These are phyloP conservation scores for Drosophila sp. DNA, from an alignment of 1,140 invertebrate species.

Conservation along the genomic window DNA sequence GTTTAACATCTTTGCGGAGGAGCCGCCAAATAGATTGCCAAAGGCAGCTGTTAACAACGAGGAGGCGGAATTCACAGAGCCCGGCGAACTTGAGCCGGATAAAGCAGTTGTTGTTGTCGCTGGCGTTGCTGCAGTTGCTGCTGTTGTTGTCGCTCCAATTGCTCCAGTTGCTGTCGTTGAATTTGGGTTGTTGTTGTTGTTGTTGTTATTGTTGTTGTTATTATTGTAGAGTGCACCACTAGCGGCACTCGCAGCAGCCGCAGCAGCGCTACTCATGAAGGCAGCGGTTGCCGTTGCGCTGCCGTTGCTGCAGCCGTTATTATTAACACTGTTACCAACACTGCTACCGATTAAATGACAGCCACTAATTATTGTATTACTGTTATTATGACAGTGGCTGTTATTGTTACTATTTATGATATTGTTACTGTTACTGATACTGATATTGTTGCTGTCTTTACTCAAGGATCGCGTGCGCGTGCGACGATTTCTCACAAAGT, in stretches of 20 bases:
- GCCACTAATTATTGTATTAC: slow-evolving; percentile 36
- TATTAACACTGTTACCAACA: slow-evolving; percentile 52
- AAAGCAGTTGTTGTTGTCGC: slow-evolving; percentile 40
- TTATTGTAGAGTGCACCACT: slow-evolving; percentile 88
- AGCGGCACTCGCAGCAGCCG: slow-evolving; percentile 84
- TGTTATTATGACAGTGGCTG: slow-evolving; percentile 27
- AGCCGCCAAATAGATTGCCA: slow-evolving; percentile 90
- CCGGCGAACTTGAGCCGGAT: slow-evolving; percentile 68
- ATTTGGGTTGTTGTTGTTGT: slow-evolving; percentile 34
- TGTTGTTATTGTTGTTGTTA: slow-evolving; percentile 62
- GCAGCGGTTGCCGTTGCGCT: slow-evolving; percentile 83
- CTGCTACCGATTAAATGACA: slow-evolving; percentile 39
- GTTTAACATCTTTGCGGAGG: slow-evolving; percentile 93
- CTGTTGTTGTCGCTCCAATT: slow-evolving; percentile 36
- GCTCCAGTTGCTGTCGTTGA: slow-evolving; percentile 18
- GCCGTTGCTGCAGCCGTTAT: slow-evolving; percentile 56
- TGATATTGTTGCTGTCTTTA: slow-evolving; percentile 55
- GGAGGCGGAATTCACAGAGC: slow-evolving; percentile 66
- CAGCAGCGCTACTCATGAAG: slow-evolving; percentile 88
- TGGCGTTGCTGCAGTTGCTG: slow-evolving; percentile 11
- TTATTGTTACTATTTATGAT: slow-evolving; percentile 24
- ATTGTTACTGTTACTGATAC: slow-evolving; percentile 21
- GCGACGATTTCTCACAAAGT: slow-evolving; percentile 67
- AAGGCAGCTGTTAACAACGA: slow-evolving; percentile 85
- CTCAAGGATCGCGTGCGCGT: slow-evolving; percentile 76